These are phyloP conservation scores for Eueremaeus valkanovi DNA, from an alignment of 2,888 invertebrate genomes.

Conservation along the genomic window DNA sequence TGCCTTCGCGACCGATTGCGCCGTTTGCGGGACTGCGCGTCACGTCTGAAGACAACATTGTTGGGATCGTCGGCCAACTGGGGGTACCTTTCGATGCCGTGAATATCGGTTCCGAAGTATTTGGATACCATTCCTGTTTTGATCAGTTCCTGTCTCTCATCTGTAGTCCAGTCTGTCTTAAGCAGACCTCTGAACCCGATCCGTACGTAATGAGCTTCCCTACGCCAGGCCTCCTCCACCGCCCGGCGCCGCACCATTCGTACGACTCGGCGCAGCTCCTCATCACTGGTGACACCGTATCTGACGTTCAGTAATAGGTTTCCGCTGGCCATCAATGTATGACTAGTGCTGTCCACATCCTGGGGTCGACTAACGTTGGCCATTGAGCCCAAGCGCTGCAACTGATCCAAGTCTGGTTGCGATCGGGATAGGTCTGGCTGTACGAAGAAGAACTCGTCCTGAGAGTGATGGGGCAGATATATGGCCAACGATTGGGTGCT, in stretches of 20 bases:
- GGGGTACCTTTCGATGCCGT: slow-evolving; percentile 81
- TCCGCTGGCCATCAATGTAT: slow-evolving; percentile 68
- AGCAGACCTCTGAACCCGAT: slow-evolving; percentile 56
- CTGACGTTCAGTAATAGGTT: slow-evolving; percentile 88
- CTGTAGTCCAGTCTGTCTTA: slow-evolving; percentile 75
- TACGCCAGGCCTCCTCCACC: slow-evolving; percentile 86
- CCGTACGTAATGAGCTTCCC: slow-evolving; percentile 71
- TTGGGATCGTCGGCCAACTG: slow-evolving; percentile 91
- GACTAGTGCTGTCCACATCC: slow-evolving; percentile 40
- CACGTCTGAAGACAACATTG: slow-evolving; percentile 76
- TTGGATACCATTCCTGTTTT: slow-evolving; percentile 83
- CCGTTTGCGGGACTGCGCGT: slow-evolving; percentile 43
- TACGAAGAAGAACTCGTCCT: slow-evolving; percentile 88
- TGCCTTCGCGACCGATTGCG: slow-evolving; percentile 45
- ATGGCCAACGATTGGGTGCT: slow-evolving; percentile 80
- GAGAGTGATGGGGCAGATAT: slow-evolving; percentile 57
- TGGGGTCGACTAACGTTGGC: slow-evolving; percentile 47
- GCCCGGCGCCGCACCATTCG: slow-evolving; percentile 80
- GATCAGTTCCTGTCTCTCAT: slow-evolving; percentile 84
- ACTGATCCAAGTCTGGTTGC: slow-evolving; percentile 81
- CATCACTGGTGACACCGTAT: slow-evolving; percentile 83
- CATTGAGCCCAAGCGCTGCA: slow-evolving; percentile 70
- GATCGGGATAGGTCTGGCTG: slow-evolving; percentile 72
- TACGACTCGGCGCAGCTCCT: slow-evolving; percentile 76
- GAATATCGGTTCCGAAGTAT: slow-evolving; percentile 86